phyloP scores from a whole-genome alignment of 2,888 invertebrate species.

The Plusia festucae region DNA sequence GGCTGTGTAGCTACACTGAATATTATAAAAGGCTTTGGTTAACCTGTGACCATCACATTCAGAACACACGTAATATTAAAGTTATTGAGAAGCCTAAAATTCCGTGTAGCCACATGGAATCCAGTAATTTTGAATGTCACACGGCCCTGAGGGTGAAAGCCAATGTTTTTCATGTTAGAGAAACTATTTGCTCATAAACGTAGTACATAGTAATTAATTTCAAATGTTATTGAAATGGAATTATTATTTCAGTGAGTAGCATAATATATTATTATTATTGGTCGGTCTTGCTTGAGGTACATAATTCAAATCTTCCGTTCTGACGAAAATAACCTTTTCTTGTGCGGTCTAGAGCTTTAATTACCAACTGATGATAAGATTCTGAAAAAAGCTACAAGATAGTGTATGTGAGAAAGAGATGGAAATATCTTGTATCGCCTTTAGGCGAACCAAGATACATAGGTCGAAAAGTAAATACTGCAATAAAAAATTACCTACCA shows the following conservation, averaged over 20 bases:
- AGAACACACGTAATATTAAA: conserved; percentile 1
- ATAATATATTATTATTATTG: neutral
- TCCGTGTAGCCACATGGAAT: neutral
- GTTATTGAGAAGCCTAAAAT: conserved; percentile 7
- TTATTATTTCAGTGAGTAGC: neutral
- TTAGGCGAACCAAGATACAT: too few relatives aligned
- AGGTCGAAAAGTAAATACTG: too few relatives aligned
- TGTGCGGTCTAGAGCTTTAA: too few relatives aligned
- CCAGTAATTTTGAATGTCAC: conserved; percentile 6
- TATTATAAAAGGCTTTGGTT: conserved; percentile 19
- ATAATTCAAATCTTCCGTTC: too few relatives aligned
- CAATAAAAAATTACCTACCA: too few relatives aligned
- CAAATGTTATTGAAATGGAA: neutral
- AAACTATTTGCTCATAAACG: conserved; percentile 3
- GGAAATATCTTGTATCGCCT: too few relatives aligned
- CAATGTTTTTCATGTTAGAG: neutral
- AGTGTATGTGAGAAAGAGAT: too few relatives aligned
- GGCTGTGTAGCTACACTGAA: conserved; percentile 43
- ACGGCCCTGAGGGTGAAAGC: neutral
- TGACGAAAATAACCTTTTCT: too few relatives aligned
- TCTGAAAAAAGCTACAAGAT: too few relatives aligned
- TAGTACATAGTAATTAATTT: neutral
- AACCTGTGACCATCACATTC: neutral
- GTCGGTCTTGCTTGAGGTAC: too few relatives aligned
- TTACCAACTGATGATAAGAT: too few relatives aligned